Conservation (phyloP, 2,888 invertebrate genomes). For the Spicauda simplicius region DNA sequence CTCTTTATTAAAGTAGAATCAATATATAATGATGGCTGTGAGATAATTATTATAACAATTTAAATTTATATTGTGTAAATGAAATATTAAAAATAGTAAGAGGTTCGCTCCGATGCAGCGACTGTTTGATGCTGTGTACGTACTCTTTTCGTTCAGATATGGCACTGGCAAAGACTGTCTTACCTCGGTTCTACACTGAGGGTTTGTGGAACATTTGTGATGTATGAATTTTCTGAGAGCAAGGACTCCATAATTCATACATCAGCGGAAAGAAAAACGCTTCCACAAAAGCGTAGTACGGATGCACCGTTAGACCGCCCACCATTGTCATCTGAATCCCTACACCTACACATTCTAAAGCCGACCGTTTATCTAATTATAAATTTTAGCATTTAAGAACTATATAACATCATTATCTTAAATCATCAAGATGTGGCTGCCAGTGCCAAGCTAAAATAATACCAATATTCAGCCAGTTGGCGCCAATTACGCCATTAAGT, state of each 20-base stretch:
- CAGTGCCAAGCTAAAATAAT: slow-evolving; percentile 60
- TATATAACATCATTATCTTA: slow-evolving; percentile 42
- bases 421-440: slow-evolving; percentile 31
- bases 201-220: not conserved
- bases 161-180: slow-evolving; percentile 46
- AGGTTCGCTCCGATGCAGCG: slow-evolving; percentile 64
- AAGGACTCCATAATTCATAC: not conserved
- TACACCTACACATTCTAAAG: slow-evolving; percentile 39
- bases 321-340: slow-evolving; percentile 39
- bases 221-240: not conserved
- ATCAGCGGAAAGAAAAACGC: slow-evolving; percentile 28
- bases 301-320: slow-evolving; percentile 39
- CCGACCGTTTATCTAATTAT: slow-evolving; percentile 44
- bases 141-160: slow-evolving; percentile 43
- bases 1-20: slow-evolving; percentile 83
- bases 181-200: not conserved
- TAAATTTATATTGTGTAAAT: slow-evolving; percentile 83
- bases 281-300: slow-evolving; percentile 42
- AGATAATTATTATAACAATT: slow-evolving; percentile 82
- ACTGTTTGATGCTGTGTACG: slow-evolving; percentile 47
- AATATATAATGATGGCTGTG: slow-evolving; percentile 85
- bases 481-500: slow-evolving; percentile 55
- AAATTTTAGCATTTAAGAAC: slow-evolving; percentile 47
- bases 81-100: slow-evolving; percentile 71
- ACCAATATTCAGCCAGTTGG: slow-evolving; percentile 51